Conservation (phyloP, 37 sponge, comb jelly and placozoan species). For the Beroe forskalii region DNA sequence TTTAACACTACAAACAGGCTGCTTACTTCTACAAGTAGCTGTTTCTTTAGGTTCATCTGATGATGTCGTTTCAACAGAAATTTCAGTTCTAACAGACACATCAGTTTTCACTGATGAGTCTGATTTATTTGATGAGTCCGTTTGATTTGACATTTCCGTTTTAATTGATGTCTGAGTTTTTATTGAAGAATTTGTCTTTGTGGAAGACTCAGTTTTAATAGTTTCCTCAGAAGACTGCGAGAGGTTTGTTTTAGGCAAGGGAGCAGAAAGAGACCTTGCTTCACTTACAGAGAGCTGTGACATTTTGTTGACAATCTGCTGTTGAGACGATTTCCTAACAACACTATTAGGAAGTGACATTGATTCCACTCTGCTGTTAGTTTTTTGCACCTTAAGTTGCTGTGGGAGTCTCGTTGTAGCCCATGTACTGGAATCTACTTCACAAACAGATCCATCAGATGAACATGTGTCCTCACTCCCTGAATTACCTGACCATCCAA, state of each 20-base stretch:
- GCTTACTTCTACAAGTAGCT: neutral
- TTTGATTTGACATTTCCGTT: neutral
- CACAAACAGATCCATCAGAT: neutral
- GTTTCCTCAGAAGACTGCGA: neutral
- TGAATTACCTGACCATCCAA: slow-evolving; percentile 75
- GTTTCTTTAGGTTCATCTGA: neutral
- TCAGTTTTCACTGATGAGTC: neutral
- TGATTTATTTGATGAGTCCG: neutral
- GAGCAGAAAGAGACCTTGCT: slow-evolving; percentile 39
- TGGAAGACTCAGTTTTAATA: slow-evolving; percentile 23
- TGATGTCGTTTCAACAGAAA: neutral
- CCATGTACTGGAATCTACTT: neutral
- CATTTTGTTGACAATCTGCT: neutral
- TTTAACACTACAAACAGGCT: too few relatives aligned
- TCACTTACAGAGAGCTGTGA: neutral
- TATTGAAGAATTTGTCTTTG: neutral
- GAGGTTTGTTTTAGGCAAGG: neutral
- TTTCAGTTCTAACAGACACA: neutral
- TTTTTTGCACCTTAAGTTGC: neutral
- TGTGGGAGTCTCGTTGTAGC: neutral
- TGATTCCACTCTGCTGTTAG: neutral
- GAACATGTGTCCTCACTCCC: neutral
- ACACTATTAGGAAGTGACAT: slow-evolving; percentile 46
- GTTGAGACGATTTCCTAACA: slow-evolving; percentile 36
- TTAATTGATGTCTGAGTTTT: neutral